Evolutionary conservation across 2,797 vertebrate genomes (phyloP).

Genomic region (Alfaro cultratus): DNA sequence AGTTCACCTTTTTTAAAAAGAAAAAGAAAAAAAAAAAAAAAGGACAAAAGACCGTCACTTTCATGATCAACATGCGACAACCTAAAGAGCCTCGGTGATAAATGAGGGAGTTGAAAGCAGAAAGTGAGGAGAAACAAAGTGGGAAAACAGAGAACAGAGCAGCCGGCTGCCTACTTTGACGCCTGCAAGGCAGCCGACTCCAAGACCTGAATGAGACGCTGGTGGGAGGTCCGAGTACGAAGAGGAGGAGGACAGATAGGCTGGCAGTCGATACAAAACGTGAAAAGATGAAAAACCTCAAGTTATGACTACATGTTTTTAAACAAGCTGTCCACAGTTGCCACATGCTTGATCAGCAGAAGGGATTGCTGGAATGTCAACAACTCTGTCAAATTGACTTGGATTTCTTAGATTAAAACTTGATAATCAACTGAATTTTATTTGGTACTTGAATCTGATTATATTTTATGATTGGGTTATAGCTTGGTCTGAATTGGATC

Average conservation of each 20-base stretch:
- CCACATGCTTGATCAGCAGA: not conserved
- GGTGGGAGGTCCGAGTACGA: constrained; percentile 58
- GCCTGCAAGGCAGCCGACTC: constrained; percentile 62
- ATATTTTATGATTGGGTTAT: not conserved
- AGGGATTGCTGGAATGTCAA: not conserved
- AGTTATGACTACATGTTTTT: not conserved
- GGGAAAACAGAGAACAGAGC: constrained; percentile 24
- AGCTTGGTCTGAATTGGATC: not conserved
- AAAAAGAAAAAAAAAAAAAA: not conserved
- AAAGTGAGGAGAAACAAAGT: constrained; percentile 31
- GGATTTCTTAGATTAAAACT: not conserved
- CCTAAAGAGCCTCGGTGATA: constrained; percentile 18
- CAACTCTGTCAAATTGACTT: not conserved
- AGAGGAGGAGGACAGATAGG: constrained; percentile 39
- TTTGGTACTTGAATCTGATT: not conserved
- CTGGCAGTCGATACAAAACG: constrained; percentile 56
- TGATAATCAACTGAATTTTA: not conserved
- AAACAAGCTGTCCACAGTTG: not conserved
- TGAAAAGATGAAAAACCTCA: constrained; percentile 6
- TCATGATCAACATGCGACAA: not conserved
- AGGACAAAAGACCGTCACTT: not conserved
- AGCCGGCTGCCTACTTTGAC: constrained; percentile 17
- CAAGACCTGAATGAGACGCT: constrained; percentile 56
- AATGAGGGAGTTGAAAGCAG: constrained; percentile 30
- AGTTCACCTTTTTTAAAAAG: constrained; percentile 7